Base-by-base conservation (phyloP, 37 sponge, comb jelly and placozoan genomes). In the Agelas oroides region DNA sequence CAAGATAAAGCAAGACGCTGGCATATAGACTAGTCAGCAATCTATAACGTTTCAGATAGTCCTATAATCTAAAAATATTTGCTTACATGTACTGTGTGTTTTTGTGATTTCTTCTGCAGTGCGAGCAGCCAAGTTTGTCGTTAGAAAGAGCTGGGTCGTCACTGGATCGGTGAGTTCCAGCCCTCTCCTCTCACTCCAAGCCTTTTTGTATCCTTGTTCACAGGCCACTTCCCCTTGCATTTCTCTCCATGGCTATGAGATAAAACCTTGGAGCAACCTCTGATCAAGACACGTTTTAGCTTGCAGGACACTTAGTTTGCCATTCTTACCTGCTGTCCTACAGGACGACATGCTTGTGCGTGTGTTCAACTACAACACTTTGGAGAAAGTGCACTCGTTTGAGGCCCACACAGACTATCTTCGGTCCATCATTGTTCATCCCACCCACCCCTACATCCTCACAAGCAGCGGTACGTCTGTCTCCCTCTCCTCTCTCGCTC, bases 371-470 rank as follows among this genome's bases (percentile, higher is more conserved):
- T 98, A 98, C 93, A 98, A 98, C 92, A 98, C 99, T 1, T 37
- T 98, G 87, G 99, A 98, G 84, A 96, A 96, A 89, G 92, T 93
- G 32, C 89, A 94, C 40, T 58, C 88, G 3, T 96, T 94, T 75
- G 99, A 98, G 81, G 99, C 97, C 0, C 99, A 98, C 83, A 79
- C 95, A 1, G 99, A 98, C 84, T 98, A 98, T 80, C 90, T 98
- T 34, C 76, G 98, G 23, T 86, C 85, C 72, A 93, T 98, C 59
- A 64, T 93, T 12, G 94, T 92, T 30, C 99, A 98, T 71, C 99
- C 99, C 16, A 94, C 95, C 35, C 99, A 94, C 57, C 87, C 99
- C 20, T 98, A 92, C 77, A 61, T 98, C 70, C 85, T 98, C 78
- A 96, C 99, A 30, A 92, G 93, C 89, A 95, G 95, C 55, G 96